Evolutionary conservation across 2,888 invertebrate genomes (phyloP), one percentile per base, ranked within the genome.

Genomic region (Mallateleia sp.): DNA sequence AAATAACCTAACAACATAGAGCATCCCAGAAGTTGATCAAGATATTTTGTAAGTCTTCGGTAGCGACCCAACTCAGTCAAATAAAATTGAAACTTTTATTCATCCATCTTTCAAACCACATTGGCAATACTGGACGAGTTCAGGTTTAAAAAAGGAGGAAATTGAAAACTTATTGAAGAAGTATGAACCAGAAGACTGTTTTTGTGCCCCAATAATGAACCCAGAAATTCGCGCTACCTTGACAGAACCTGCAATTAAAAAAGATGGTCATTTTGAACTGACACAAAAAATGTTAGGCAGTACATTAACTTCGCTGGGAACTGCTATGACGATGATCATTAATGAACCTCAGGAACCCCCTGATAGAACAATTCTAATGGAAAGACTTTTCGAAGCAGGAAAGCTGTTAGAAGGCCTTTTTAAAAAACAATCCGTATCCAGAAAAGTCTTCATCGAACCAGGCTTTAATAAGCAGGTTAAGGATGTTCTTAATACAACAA

Each of bases 51-150:
- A 75, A 15, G 54, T 64, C 11, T 75, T 75, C 28, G 75, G 64
- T 14, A 42, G 54, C 0, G 64, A 64, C 22, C 54, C 64, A 32
- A n/a, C 11, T 7, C 45, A 47, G 1, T 72, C 47, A 9, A 32
- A 11, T 18, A 72, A 72, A 47, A n/a, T 58, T 2, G 58, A 72
- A 14, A n/a, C 56, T 1, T 28, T 8, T 7, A 64, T 75, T 14
- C 75, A 75, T 32, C 54, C 64, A 1, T 54, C 75, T 15, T 75
- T 75, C 20, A 75, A 75, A 22, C 54, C 75, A 18, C 42, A 75
- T 18, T 75, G 64, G 62, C 75, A 75, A n/a, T 45, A n/a, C 7
- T 45, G 45, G 45, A 3, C n/a, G n/a, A 45, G n/a, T n/a, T n/a
- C 45, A 2, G 45, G 45, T 45, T 45, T 56, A 22, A 28, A 56